A percentile compares a stretch with the other conserved stretches of the same genome.
Evolutionary conservation across 2,888 invertebrate species (phyloP).

Genomic region (Pseudoips prasinana): DNA sequence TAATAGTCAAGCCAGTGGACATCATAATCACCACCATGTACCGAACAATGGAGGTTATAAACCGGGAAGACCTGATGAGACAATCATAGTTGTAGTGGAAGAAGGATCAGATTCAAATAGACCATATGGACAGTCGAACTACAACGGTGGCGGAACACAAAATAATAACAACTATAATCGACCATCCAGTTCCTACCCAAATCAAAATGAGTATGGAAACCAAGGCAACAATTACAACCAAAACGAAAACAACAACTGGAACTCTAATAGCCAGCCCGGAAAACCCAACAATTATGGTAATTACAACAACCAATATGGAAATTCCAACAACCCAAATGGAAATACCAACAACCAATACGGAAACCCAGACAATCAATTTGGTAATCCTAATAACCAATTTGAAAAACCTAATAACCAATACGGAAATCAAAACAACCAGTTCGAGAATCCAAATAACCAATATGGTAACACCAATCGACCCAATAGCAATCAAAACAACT

Average conservation of each 20-base stretch:
- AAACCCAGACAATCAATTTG: slow-evolving; percentile 7
- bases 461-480: background rate
- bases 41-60: slow-evolving; percentile 6
- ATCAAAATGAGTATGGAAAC: slow-evolving; percentile 13
- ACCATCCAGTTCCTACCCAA: slow-evolving; percentile 4
- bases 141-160: slow-evolving; percentile 26
- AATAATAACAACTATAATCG: slow-evolving; percentile 22
- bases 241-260: slow-evolving; percentile 11
- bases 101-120: slow-evolving; percentile 18
- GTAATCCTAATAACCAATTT: slow-evolving; percentile 1
- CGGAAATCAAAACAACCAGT: background rate
- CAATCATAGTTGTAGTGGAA: slow-evolving; percentile 43
- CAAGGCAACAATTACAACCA: slow-evolving; percentile 11
- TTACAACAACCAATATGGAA: slow-evolving; percentile 11
- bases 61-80: slow-evolving; percentile 34
- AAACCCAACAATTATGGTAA: slow-evolving; percentile 2
- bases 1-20: too few relatives aligned
- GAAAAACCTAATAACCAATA: background rate
- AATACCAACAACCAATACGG: slow-evolving; percentile 16
- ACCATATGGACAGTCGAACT: slow-evolving; percentile 24
- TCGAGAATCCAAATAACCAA: background rate
- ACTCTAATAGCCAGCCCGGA: slow-evolving; percentile 15
- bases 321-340: slow-evolving; percentile 19
- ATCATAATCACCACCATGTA: too few relatives aligned
- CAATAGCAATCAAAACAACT: slow-evolving; percentile 4